These are phyloP conservation scores for Macropodus opercularis DNA, from an alignment of 2,797 vertebrate species.

Conservation along the genomic window DNA sequence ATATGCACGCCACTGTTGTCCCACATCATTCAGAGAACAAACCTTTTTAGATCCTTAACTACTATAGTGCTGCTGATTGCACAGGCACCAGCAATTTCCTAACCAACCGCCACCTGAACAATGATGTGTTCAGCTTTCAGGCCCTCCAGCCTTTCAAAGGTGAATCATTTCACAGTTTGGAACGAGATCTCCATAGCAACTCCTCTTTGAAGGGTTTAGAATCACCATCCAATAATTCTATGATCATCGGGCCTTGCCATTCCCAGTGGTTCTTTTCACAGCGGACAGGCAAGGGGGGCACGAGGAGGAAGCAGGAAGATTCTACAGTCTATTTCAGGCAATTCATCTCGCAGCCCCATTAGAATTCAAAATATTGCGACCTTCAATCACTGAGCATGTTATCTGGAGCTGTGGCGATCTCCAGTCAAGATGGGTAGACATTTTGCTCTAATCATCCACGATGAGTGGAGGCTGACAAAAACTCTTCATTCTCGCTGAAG, in stretches of 20 bases:
- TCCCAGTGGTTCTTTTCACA: conserved; percentile 99
- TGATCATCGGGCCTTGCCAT: conserved; percentile 99
- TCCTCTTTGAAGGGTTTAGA: conserved; percentile 99
- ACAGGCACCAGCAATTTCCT: conserved; percentile 99
- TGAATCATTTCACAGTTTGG: conserved; percentile 99
- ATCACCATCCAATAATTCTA: conserved; percentile 99
- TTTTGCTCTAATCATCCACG: conserved; percentile 99
- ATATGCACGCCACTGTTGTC: conserved; percentile 97
- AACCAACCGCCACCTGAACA: conserved; percentile 99
- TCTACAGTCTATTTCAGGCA: conserved; percentile 99
- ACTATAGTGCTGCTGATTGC: conserved; percentile 99
- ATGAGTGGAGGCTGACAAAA: conserved; percentile 99
- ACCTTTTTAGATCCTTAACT: conserved; percentile 99
- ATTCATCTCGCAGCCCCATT: conserved; percentile 99
- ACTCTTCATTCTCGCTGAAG: conserved; percentile 97
- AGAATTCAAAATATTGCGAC: conserved; percentile 99
- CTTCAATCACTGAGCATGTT: conserved; percentile 99
- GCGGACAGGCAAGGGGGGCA: conserved; percentile 90
- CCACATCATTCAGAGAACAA: conserved; percentile 98
- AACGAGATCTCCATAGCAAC: conserved; percentile 99
- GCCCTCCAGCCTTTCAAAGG: conserved; percentile 99
- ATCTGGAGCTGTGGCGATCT: conserved; percentile 99
- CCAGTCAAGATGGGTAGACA: conserved; percentile 99
- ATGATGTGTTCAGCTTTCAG: conserved; percentile 99
- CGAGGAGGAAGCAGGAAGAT: conserved; percentile 92